Evolutionary conservation across 1,140 invertebrate species (phyloP), one percentile per base, ranked within the genome.

Genomic region (Idris sp.): DNA sequence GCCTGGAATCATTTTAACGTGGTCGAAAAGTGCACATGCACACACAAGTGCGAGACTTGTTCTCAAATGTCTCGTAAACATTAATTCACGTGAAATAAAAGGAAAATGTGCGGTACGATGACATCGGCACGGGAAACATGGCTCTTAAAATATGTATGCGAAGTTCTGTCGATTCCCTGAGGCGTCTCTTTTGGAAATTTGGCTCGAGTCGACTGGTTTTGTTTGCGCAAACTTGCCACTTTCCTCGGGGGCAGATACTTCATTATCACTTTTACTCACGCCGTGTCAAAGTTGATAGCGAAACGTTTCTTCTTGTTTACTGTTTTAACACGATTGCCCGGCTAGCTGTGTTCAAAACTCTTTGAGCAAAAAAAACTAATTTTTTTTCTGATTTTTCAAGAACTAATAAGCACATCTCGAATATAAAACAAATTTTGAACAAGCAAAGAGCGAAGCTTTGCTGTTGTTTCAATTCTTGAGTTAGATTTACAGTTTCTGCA

Each of bases 181-280:
- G 72, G 72, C 51, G 36, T 58, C 64, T 64, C 72, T 75, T 75
- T 75, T 58, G 58, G 64, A 75, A 74, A 74, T 68, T 61, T 54
- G 56, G 54, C 56, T 38, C 38, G 41, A 58, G 41, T 40, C 22
- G 40, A 49, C 46, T 9, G 48, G 49, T 58, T 75, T 75, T 71
- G 64, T 69, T 75, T 75, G 49, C 58, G 46, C 64, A 68, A 74
- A 74, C 62, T 74, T 67, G 62, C 36, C 40, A 49, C 65, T 56
- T 51, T 62, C 43, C 62, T 62, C 30, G 19, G 62, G 54, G 72
- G 72, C 62, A 19, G 54, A 67, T 74, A 58, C 72, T 74, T 68
- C 72, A 68, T 74, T 74, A 74, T 74, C 62, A 61, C 71, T 67
- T 74, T 74, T 61, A 48, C 61, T 56, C 16, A 31, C 46, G 14